These are phyloP conservation scores for Nudaria mundana DNA, from an alignment of 2,888 invertebrate species.

Conservation along the genomic window DNA sequence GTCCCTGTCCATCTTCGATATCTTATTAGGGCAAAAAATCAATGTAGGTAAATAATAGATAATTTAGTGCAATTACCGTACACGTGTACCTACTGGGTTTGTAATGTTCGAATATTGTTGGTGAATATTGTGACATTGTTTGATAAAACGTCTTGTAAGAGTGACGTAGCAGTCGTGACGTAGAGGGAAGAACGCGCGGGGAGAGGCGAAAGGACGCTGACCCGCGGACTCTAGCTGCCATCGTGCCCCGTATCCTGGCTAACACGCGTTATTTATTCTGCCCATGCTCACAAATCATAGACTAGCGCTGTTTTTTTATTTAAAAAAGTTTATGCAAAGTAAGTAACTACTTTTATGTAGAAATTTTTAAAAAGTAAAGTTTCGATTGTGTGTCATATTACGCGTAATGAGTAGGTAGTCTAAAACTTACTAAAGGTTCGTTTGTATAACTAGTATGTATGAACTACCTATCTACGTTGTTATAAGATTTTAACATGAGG, in stretches of 20 bases:
- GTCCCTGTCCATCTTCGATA: background rate
- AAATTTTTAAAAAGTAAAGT: too few relatives aligned
- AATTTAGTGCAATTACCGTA: background rate
- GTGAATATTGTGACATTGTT: conserved; percentile 14
- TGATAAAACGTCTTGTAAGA: conserved; percentile 19
- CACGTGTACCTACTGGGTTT: background rate
- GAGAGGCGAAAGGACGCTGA: conserved; percentile 53
- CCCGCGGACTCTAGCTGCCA: conserved; percentile 40
- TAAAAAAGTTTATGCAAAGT: background rate
- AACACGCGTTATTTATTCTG: conserved; percentile 47
- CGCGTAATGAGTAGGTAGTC: too few relatives aligned
- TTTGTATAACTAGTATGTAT: too few relatives aligned
- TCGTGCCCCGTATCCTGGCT: conserved; percentile 37
- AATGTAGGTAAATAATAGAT: background rate
- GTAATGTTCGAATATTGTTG: background rate
- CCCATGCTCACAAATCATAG: conserved; percentile 38
- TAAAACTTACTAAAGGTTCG: too few relatives aligned
- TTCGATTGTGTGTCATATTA: too few relatives aligned
- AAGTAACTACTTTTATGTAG: too few relatives aligned
- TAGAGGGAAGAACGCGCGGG: conserved; percentile 33
- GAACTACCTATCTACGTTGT: too few relatives aligned
- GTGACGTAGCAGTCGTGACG: conserved; percentile 66
- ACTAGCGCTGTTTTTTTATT: conserved; percentile 26
- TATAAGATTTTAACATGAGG: too few relatives aligned
- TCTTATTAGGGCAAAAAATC: background rate